phyloP scores from a whole-genome alignment of 2,797 vertebrate genomes.

The Heterohyrax brucei region DNA sequence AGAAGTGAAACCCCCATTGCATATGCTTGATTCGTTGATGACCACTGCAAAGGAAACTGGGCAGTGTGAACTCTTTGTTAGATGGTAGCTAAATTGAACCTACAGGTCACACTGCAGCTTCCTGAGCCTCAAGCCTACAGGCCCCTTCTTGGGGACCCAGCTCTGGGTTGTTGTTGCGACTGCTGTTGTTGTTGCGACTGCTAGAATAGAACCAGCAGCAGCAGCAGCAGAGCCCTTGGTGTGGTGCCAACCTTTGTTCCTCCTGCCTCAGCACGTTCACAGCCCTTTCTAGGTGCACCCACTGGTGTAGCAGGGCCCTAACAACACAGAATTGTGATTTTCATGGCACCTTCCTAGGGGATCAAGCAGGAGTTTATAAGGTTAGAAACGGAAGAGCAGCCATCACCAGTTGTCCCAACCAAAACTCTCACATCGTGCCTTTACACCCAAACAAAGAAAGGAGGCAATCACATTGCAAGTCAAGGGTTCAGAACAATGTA shows the following conservation, averaged over 20 bases:
- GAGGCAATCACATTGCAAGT: background rate
- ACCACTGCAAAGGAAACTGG: background rate
- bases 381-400: conserved; percentile 1
- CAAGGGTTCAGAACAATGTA: background rate
- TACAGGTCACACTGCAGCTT: conserved; percentile 34
- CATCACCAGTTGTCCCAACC: background rate
- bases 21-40: background rate
- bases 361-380: background rate
- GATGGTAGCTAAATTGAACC: conserved; percentile 20
- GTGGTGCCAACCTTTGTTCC: background rate
- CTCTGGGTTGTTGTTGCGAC: conserved; percentile 58
- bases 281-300: background rate
- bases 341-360: background rate
- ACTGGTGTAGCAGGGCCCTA: background rate
- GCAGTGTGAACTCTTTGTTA: background rate
- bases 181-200: background rate
- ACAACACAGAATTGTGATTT: background rate
- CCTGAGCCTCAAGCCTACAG: conserved; percentile 34
- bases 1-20: background rate
- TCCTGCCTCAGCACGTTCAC: conserved; percentile 27
- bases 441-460: conserved; percentile 31
- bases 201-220: background rate
- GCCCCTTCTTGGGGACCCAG: background rate
- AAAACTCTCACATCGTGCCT: background rate
- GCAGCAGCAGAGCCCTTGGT: background rate